phyloP scores from a whole-genome alignment of 2,888 invertebrate species.

The Amphipyra berbera region DNA sequence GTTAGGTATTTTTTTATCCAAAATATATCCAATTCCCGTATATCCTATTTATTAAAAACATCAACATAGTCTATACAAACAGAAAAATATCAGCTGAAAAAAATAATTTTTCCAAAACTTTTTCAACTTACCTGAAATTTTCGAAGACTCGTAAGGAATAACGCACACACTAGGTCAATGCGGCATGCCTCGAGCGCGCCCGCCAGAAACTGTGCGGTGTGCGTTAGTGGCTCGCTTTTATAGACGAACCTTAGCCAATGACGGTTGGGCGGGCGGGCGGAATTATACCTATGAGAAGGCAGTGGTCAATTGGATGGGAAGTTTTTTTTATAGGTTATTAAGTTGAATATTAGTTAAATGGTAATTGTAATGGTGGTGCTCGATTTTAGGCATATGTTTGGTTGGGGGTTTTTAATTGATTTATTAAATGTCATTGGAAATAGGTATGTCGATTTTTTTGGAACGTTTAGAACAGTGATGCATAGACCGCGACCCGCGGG shows the following conservation, averaged over 20 bases:
- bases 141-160: slow-evolving; percentile 41
- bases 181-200: slow-evolving; percentile 46
- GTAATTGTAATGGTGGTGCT: too few relatives aligned
- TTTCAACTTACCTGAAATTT: slow-evolving; percentile 55
- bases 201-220: slow-evolving; percentile 47
- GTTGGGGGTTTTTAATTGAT: too few relatives aligned
- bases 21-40: too few relatives aligned
- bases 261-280: slow-evolving; percentile 51
- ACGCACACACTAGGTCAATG: slow-evolving; percentile 43
- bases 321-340: slow-evolving; percentile 6
- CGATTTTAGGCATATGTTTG: too few relatives aligned
- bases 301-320: slow-evolving; percentile 40
- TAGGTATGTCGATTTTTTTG: too few relatives aligned
- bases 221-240: slow-evolving; percentile 45
- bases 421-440: too few relatives aligned
- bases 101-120: not conserved
- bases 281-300: slow-evolving; percentile 22
- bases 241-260: slow-evolving; percentile 48
- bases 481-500: too few relatives aligned
- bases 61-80: not conserved
- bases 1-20: too few relatives aligned
- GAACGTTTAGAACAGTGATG: too few relatives aligned
- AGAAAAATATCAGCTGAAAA: slow-evolving; percentile 6
- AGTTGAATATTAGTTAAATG: too few relatives aligned
- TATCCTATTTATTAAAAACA: too few relatives aligned